Evolutionary conservation across 2,113 vertebrate genomes (phyloP), one percentile per base, ranked within the genome.

Genomic region (Dermatemys mawii): DNA sequence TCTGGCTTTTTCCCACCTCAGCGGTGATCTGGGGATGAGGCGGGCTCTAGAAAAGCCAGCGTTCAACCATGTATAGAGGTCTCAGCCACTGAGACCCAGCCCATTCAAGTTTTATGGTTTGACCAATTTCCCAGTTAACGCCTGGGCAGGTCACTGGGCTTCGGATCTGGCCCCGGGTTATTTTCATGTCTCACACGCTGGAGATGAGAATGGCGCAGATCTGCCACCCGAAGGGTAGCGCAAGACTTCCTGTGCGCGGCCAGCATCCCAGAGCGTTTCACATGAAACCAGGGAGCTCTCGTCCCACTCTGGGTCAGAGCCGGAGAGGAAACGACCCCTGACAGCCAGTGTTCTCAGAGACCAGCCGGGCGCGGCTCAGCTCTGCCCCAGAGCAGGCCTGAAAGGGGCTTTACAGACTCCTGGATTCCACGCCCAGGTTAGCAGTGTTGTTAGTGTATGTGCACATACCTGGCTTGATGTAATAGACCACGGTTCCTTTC

Each of bases 401-500:
- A 35, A 86, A 87, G 67, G 83, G 4, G 73, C 50, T 84, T 90
- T 60, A 27, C 48, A 48, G n/a, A 81, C 54, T 48, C 78, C 60
- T 46, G 29, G 21, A 19, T 4, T 79, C 79, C 53, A 70, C 14
- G 27, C 26, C 50, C 81, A 75, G 35, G 35, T 6, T 57, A 49
- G n/a, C 16, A 9, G 60, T n/a, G 35, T 4, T n/a, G 32, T n/a
- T n/a, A 63, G 60, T 16, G 32, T 48, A 2, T 75, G 60, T 49
- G 67, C 88, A 44, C 83, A 57, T 98, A 99, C 99, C 99, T 96
- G 98, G 92, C 73, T 98, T 97, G 87, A 97, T 97, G 48, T 97
- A 97, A 97, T 98, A 99, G 11, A 99, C 98, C 0, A 99, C 9
- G 1, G 96, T 98, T 90, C 98, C 98, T 88, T 53, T 98, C 78